Percentiles rank a stretch among this genome's conserved stretches.
Conservation (phyloP, 2,888 invertebrate species). For the Athalia cordata region DNA sequence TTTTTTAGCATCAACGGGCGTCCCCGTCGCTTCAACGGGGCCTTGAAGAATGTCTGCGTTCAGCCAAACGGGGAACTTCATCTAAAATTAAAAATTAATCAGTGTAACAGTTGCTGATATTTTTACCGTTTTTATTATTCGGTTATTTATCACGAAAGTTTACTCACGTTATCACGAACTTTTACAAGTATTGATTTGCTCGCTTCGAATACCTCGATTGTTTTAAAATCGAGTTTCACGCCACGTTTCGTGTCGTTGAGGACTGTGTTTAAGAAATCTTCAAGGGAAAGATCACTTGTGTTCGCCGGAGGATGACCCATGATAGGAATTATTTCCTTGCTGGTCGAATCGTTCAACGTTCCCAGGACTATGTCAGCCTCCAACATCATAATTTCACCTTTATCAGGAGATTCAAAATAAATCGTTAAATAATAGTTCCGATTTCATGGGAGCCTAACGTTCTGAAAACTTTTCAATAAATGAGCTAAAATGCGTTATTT, state of each 20-base stretch:
- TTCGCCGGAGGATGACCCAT: conserved; percentile 91
- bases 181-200: conserved; percentile 75
- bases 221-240: conserved; percentile 92
- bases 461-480: no score
- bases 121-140: background rate
- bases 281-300: conserved; percentile 84
- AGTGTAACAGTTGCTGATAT: background rate
- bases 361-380: conserved; percentile 91
- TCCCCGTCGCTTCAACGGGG: conserved; percentile 78
- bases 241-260: conserved; percentile 80
- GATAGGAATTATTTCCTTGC: conserved; percentile 79
- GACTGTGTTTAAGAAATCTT: conserved; percentile 81
- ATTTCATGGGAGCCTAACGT: no score
- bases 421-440: no score
- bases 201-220: conserved; percentile 81
- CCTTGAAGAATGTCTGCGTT: conserved; percentile 91
- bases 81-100: conserved; percentile 72
- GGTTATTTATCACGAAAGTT: background rate
- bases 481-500: no score
- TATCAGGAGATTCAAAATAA: conserved; percentile 45
- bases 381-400: conserved; percentile 84
- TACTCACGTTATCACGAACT: conserved; percentile 71
- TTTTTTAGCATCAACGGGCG: conserved; percentile 79
- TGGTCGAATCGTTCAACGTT: conserved; percentile 71
- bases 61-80: conserved; percentile 86